Conservation (phyloP, 2,797 vertebrate species). For the Rhinella marina region DNA sequence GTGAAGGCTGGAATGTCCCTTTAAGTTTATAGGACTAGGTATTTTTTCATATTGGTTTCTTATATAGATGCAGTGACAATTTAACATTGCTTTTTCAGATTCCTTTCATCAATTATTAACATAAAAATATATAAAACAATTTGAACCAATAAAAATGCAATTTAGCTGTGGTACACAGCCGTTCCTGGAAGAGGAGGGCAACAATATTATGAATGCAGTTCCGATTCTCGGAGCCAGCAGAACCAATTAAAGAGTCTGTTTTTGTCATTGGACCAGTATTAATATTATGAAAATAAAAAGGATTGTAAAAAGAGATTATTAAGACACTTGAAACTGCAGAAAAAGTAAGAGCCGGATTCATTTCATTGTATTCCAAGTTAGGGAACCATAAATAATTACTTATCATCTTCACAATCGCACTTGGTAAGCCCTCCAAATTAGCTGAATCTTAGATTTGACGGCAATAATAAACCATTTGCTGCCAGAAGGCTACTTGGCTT, state of each 20-base stretch:
- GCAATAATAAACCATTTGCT: background rate
- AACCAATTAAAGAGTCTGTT: background rate
- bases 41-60: background rate
- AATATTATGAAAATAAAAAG: background rate
- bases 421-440: background rate
- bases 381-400: conserved; percentile 3
- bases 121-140: background rate
- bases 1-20: too few relatives aligned
- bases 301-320: background rate
- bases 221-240: background rate
- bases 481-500: too few relatives aligned
- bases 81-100: too few relatives aligned
- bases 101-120: background rate
- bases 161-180: too few relatives aligned
- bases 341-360: background rate
- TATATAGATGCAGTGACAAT: too few relatives aligned
- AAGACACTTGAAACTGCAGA: background rate
- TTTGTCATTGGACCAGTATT: background rate
- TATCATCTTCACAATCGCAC: background rate
- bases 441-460: background rate
- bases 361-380: background rate
- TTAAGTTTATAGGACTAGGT: too few relatives aligned
- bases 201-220: background rate
- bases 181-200: background rate
- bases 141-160: background rate